Evolutionary conservation across 1,140 invertebrate genomes (phyloP).

Genomic region (Battus philenor): DNA sequence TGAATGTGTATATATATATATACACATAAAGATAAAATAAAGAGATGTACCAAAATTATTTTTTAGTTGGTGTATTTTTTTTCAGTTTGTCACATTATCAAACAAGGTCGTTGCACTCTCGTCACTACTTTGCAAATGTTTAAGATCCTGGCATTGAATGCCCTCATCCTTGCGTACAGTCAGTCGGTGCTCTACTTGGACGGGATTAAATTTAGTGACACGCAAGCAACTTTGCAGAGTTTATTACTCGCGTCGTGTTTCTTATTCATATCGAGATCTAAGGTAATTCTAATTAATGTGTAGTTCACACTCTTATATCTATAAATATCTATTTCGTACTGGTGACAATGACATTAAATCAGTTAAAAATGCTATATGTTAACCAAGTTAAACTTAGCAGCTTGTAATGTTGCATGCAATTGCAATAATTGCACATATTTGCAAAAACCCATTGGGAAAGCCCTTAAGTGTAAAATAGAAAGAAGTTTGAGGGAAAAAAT

Average conservation of each 20-base stretch:
- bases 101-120: conserved; percentile 98
- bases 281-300: conserved; percentile 78
- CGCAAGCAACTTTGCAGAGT: conserved; percentile 97
- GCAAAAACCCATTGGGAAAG: no score
- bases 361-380: no score
- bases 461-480: no score
- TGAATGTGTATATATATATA: no score
- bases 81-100: conserved; percentile 98
- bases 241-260: conserved; percentile 96
- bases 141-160: conserved; percentile 99
- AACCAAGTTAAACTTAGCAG: no score
- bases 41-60: no score
- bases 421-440: no score
- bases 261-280: conserved; percentile 98
- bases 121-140: conserved; percentile 99
- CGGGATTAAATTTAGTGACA: conserved; percentile 98
- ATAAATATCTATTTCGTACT: no score
- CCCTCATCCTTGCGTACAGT: conserved; percentile 97
- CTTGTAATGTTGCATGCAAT: not conserved
- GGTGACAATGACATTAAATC: no score
- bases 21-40: no score
- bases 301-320: not conserved
- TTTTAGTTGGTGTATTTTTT: no score
- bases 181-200: conserved; percentile 99
- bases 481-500: no score